phyloP scores from a whole-genome alignment of 2,797 vertebrate genomes.

The Eupleurogrammus muticus region DNA sequence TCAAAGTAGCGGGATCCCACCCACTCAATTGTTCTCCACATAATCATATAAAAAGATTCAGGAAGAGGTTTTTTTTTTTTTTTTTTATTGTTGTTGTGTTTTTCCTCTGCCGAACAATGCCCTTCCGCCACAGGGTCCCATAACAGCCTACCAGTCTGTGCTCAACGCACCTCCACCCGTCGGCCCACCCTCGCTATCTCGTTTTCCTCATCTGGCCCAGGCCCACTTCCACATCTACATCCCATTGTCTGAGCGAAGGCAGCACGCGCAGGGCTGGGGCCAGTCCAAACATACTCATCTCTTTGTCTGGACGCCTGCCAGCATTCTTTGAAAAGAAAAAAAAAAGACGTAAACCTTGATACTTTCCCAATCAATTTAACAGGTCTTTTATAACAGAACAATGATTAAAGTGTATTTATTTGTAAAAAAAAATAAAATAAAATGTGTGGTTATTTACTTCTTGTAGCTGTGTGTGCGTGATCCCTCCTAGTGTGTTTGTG shows the following conservation, averaged over 20 bases:
- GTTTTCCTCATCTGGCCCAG: slow-evolving; percentile 85
- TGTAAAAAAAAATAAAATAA: neutral
- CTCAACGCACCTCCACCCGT: slow-evolving; percentile 80
- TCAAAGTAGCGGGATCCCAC: slow-evolving; percentile 82
- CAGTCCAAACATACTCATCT: slow-evolving; percentile 85
- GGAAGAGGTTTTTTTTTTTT: slow-evolving; percentile 84
- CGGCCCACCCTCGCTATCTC: slow-evolving; percentile 84
- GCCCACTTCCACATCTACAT: slow-evolving; percentile 84
- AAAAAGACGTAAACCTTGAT: slow-evolving; percentile 62
- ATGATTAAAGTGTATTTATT: slow-evolving; percentile 26
- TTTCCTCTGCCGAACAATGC: slow-evolving; percentile 87
- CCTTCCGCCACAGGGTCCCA: slow-evolving; percentile 85
- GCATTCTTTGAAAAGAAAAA: slow-evolving; percentile 69
- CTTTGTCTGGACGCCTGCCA: slow-evolving; percentile 79
- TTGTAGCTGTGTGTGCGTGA: slow-evolving; percentile 19
- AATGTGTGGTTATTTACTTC: neutral
- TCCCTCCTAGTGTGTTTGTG: slow-evolving; percentile 15
- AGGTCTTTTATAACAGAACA: slow-evolving; percentile 55
- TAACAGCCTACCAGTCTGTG: slow-evolving; percentile 80
- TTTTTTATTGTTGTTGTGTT: slow-evolving; percentile 88
- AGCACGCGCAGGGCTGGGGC: slow-evolving; percentile 83
- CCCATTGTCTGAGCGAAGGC: slow-evolving; percentile 85
- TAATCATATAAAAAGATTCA: slow-evolving; percentile 88
- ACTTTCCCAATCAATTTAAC: slow-evolving; percentile 75
- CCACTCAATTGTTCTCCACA: slow-evolving; percentile 84